Evolutionary conservation across 1,140 invertebrate species (phyloP).

Genomic region (Cataglyphis hispanica): DNA sequence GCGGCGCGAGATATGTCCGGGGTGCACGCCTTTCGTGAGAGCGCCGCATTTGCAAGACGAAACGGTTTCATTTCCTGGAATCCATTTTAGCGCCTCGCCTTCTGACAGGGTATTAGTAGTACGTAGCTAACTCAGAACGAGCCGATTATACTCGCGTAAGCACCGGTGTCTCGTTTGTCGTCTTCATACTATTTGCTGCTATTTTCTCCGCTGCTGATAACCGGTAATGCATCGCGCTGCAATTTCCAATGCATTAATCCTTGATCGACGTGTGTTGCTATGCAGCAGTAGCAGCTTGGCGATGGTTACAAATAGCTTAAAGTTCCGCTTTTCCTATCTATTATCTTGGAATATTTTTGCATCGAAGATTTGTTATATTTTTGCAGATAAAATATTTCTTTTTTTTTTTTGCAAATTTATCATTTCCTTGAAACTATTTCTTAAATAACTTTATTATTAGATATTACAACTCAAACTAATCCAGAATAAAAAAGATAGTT

Average conservation of each 20-base stretch:
- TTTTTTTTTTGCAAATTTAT: background rate
- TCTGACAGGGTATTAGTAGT: slow-evolving; percentile 63
- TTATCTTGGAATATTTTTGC: background rate
- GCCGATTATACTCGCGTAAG: slow-evolving; percentile 51
- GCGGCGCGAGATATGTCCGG: slow-evolving; percentile 65
- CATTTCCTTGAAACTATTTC: background rate
- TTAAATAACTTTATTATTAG: too few species aligned
- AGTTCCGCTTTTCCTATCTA: background rate
- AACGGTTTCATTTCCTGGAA: slow-evolving; percentile 75
- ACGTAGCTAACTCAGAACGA: slow-evolving; percentile 53
- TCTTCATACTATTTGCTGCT: slow-evolving; percentile 39
- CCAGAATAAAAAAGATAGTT: too few species aligned
- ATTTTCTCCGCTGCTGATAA: slow-evolving; percentile 27
- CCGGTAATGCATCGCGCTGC: background rate
- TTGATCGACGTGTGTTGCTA: background rate
- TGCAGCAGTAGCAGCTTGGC: background rate
- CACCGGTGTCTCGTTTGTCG: slow-evolving; percentile 57
- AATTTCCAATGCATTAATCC: slow-evolving; percentile 28
- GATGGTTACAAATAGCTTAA: background rate
- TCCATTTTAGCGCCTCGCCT: slow-evolving; percentile 71
- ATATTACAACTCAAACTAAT: too few species aligned
- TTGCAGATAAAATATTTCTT: background rate
- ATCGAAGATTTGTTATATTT: background rate
- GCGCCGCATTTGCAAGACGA: slow-evolving; percentile 73
- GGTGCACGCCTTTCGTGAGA: slow-evolving; percentile 66